Evolutionary conservation across 2,888 invertebrate species (phyloP), one percentile per base, ranked within the genome.

Genomic region (Eumerus sabulonum): DNA sequence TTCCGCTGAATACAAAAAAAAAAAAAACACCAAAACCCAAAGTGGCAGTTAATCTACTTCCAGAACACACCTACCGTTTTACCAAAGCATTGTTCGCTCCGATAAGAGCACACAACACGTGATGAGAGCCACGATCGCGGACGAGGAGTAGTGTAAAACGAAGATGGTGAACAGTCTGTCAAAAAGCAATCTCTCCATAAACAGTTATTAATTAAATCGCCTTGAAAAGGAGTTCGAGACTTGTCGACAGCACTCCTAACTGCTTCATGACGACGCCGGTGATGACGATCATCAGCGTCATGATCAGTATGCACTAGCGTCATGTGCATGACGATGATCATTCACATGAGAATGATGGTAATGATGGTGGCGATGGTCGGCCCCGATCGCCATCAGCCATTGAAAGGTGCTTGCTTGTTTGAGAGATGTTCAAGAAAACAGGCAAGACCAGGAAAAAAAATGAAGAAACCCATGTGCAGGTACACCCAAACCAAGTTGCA

Each of bases 171-270:
- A 72, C 51, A 57, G 74, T 14, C 79, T 68, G 74, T 79, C 74
- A 74, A 74, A 79, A 74, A 70, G n/a, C 79, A 74, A 79, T 79
- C 79, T 79, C 68, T 51, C 74, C 79, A 70, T 79, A 79, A 79
- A 74, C 79, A 79, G 79, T 79, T 79, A 79, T 79, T 79, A 79
- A 79, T 79, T 79, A 79, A 79, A 79, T 70, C 79, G 74, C 79
- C 74, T 79, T 64, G 13, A 79, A 79, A 79, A 79, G 77, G 68
- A 79, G 79, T 68, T 64, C 48, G 64, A 73, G 63, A 79, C 74
- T 74, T 74, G 79, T 79, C 74, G 79, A 79, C 79, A 79, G 74
- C 67, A 62, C 77, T 77, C 73, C 77, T 68, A 73, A 73, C 77
- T 73, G 73, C 77, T 67, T 63, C 72, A 68, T 77, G 62, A 42